Evolutionary conservation across 2,113 vertebrate species (phyloP).

Genomic region (Rissa tridactyla): DNA sequence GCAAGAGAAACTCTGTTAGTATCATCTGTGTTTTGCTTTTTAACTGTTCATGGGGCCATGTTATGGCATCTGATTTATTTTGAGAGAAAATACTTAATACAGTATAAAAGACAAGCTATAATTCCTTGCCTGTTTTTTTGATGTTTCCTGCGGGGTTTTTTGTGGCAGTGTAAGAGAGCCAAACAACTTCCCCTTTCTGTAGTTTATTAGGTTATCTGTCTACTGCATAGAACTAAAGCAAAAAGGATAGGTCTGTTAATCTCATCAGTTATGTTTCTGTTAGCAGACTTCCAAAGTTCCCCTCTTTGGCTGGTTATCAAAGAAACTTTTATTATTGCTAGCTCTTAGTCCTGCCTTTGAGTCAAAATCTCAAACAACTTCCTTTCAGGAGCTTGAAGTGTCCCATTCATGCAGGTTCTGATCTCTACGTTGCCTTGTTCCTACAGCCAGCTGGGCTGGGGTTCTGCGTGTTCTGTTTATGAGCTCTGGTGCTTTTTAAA

Average conservation of each 20-base stretch:
- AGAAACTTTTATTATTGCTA: neutral
- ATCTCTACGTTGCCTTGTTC: neutral
- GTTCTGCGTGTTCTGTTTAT: neutral
- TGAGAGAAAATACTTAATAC: neutral
- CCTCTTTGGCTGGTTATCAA: slow-evolving; percentile 4
- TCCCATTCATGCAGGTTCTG: neutral
- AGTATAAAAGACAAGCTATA: neutral
- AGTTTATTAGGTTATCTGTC: neutral
- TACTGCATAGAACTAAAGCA: neutral
- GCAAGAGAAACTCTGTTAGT: neutral
- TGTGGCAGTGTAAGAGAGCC: neutral
- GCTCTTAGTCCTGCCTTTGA: neutral
- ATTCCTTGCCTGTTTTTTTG: neutral
- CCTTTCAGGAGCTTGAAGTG: neutral
- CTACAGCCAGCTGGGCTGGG: neutral
- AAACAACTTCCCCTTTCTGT: neutral
- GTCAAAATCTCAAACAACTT: neutral
- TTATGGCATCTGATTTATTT: neutral
- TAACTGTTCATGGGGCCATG: neutral
- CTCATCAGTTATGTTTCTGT: neutral
- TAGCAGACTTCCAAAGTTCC: neutral
- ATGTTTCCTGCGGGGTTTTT: neutral
- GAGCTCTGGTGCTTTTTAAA: neutral
- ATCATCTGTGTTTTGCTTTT: neutral
- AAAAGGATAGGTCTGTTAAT: neutral